Evolutionary conservation across 1,140 invertebrate species (phyloP), one percentile per base, ranked within the genome.

Genomic region (Frieseomelitta varia): DNA sequence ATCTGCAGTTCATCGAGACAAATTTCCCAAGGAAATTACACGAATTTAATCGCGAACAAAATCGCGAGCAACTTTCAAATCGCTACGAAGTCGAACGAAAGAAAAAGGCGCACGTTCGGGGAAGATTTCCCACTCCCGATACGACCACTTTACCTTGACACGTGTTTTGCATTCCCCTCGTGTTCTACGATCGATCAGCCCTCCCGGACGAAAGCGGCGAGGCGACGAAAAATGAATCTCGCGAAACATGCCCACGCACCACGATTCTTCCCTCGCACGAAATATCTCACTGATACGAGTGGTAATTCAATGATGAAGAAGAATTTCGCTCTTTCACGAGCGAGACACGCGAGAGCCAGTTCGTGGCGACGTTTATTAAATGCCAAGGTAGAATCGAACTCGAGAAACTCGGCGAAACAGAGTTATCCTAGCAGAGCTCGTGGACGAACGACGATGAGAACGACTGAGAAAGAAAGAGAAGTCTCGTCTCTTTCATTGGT

Each of bases 131-230:
- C 51, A 15, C 19, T 51, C 24, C 24, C 78, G 73, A 73, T 67
- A 68, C 58, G 68, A 77, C 39, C 83, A 75, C 80, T 88, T 88
- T 84, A 84, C 88, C 79, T 84, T 84, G 88, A 88, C 77, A 83
- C 87, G 84, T 80, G 88, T 76, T 84, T 81, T 81, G 87, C 80
- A 88, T 89, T 69, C 76, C 24, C 55, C 77, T 30, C 55, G 65
- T 63, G 79, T 76, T 47, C 80, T 56, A 53, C 84, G 84, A 88
- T 88, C 87, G 87, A 89, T 86, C 65, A 24, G 17, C 30, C 21
- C 76, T 47, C 24, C 71, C 69, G 17, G 34, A 39, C 27, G 75
- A 39, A 58, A 30, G 21, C 24, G n/a, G n/a, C n/a, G 30, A 30
- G 30, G 30, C 68, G 34, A 71, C 73, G 73, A 74, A 56, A 56